These are phyloP conservation scores for Raja brachyura DNA, from an alignment of 2,113 vertebrate genomes.

Conservation along the genomic window DNA sequence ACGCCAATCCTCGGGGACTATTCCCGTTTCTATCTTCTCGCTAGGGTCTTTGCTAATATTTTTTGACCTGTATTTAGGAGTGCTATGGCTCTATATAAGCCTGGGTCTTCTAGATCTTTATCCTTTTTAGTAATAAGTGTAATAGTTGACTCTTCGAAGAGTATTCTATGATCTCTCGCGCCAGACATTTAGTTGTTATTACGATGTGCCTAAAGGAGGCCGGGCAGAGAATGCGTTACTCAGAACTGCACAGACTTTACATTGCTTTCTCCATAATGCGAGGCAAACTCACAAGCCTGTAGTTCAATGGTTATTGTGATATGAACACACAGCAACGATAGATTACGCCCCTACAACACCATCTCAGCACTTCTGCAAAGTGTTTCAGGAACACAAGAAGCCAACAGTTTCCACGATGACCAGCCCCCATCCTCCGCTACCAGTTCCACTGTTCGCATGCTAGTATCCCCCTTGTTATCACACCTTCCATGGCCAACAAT, in stretches of 20 bases:
- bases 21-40: too few species aligned
- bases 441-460: too few species aligned
- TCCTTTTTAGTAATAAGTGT: too few species aligned
- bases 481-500: too few species aligned
- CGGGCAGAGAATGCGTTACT: neutral
- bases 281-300: neutral
- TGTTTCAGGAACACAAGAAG: neutral
- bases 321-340: neutral
- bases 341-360: neutral
- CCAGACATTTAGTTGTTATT: neutral
- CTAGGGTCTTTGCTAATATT: too few species aligned
- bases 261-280: neutral
- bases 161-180: neutral
- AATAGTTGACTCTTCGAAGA: too few species aligned
- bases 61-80: too few species aligned
- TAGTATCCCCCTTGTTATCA: too few species aligned
- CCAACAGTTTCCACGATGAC: neutral
- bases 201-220: neutral
- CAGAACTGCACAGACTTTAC: neutral
- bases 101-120: too few species aligned
- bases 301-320: neutral
- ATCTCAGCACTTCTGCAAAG: neutral
- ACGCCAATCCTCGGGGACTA: too few species aligned
- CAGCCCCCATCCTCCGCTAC: too few species aligned
- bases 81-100: too few species aligned